Evolutionary conservation across 1,140 invertebrate species (phyloP), one percentile per base, ranked within the genome.

Genomic region (Eurosta solidaginis): DNA sequence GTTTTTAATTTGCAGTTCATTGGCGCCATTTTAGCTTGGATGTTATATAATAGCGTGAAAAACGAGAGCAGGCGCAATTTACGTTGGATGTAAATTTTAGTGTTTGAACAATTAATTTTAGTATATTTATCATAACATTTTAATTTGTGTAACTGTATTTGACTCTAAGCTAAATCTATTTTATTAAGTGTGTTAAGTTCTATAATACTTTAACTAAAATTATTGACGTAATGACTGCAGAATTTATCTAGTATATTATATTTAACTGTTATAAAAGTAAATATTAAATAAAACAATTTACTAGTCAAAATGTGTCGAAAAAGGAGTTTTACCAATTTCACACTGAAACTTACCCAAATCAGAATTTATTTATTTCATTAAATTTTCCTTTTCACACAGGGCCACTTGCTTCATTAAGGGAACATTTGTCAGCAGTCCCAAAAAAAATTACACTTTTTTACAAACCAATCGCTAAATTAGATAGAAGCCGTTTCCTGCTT

Each of bases 61-160:
- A 86, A 86, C 20, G 79, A 85, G 50, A 83, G 80, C 40, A 81
- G 85, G 3, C 83, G 85, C 20, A 86, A 86, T 80, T 79, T 83
- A n/a, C 83, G 81, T 29, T 86, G 85, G 85, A 86, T 86, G 83
- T 86, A 77, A 45, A n/a, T 25, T 22, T 5, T 25, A 59, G 10
- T 59, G 27, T n/a, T 59, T 59, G 22, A 9, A 22, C 20, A 27
- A 27, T n/a, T 22, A 12, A 36, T 40, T 33, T 68, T 14, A 40
- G 2, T 20, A 40, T 33, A 3, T 68, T 40, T 9, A n/a, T 29
- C 14, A 17, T 29, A 12, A 68, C 7, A 14, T 68, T 40, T 33
- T 68, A 36, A 40, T 14, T 12, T 29, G 59, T 68, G 59, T 36
- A 68, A 3, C 17, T 7, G 17, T 17, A 9, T 45, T 9, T 45